phyloP scores from a whole-genome alignment of 1,140 invertebrate species.

The Contarinia nasturtii region DNA sequence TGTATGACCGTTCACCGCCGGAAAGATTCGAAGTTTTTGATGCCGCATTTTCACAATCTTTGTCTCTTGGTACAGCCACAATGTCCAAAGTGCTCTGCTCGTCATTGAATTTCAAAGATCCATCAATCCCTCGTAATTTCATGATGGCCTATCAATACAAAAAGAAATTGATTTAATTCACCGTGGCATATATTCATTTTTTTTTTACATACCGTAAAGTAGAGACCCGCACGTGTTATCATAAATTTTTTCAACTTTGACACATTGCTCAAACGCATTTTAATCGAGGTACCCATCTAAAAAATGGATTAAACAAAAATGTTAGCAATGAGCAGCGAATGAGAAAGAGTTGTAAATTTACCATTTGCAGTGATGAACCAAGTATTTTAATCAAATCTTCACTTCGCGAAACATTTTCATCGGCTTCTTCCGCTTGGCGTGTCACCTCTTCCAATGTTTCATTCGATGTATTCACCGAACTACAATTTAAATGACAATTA shows the following conservation, averaged over 20 bases:
- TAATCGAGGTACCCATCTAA: conserved; percentile 3
- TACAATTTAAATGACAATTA: not conserved
- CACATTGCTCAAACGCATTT: conserved; percentile 4
- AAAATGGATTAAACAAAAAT: not conserved
- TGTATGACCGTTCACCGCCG: conserved; percentile 88
- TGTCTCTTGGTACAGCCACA: conserved; percentile 33
- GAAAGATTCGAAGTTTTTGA: conserved; percentile 50
- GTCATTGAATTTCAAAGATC: conserved; percentile 39
- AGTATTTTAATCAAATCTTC: not conserved
- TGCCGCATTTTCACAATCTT: conserved; percentile 16
- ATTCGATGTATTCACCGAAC: not conserved
- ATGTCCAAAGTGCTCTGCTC: conserved; percentile 32
- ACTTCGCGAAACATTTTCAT: not conserved
- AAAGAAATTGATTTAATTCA: conserved; percentile 9
- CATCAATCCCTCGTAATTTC: conserved; percentile 24
- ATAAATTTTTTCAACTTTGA: conserved; percentile 6
- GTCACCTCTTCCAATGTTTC: conserved; percentile 3
- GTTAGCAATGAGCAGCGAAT: not conserved
- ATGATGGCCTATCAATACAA: conserved; percentile 4
- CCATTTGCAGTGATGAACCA: conserved; percentile 2
- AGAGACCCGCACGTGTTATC: conserved; percentile 5
- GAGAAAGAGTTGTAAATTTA: conserved; percentile 1
- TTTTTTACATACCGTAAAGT: conserved; percentile 6
- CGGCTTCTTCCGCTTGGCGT: not conserved
- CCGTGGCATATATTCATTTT: not conserved